Base-by-base conservation (phyloP, 2,888 invertebrate genomes). In the Meta bourneti region DNA sequence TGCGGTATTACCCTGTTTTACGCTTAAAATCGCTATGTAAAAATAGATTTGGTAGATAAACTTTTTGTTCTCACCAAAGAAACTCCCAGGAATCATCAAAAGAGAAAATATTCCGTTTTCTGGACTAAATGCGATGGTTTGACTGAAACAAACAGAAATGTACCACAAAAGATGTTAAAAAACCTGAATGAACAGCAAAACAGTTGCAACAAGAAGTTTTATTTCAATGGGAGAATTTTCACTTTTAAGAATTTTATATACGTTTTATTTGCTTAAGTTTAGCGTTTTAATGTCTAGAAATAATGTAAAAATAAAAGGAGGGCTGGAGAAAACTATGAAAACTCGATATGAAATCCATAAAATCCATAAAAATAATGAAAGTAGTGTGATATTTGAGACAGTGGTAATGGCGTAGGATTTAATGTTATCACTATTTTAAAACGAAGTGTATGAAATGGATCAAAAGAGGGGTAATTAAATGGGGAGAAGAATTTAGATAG, bases 71-170 rank as follows among this genome's bases (percentile, higher is more conserved):
- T 87, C 20, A 91, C 91, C 91, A 5, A 87, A 51, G 61, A 91
- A 91, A 69, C 91, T 83, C 20, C 82, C 77, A 6, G 83, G 74
- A 34, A 87, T 82, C 49, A 87, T 71, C 6, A 82, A 71, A 72
- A 82, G 74, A 34, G 87, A 72, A 82, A 91, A 91, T 5, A 91
- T 20, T 19, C 91, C 91, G 69, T 75, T 81, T 78, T 87, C 87
- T 20, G 91, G 86, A 20, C 52, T 83, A 34, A 82, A 83, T 7
- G 78, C 87, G 72, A 82, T 78, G 9, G 91, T 87, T n/a, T 91
- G 91, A 72, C 91, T 91, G 13, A 16, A 86, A 87, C 6, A 83
- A n/a, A 72, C 4, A 51, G 54, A 48, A 70, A 78, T 51, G 52
- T 78, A 7, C 49, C 0, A 5, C 6, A 16, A n/a, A 78, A 78